Evolutionary conservation across 1,140 invertebrate genomes (phyloP), one percentile per base, ranked within the genome.

Genomic region (Atta texana): DNA sequence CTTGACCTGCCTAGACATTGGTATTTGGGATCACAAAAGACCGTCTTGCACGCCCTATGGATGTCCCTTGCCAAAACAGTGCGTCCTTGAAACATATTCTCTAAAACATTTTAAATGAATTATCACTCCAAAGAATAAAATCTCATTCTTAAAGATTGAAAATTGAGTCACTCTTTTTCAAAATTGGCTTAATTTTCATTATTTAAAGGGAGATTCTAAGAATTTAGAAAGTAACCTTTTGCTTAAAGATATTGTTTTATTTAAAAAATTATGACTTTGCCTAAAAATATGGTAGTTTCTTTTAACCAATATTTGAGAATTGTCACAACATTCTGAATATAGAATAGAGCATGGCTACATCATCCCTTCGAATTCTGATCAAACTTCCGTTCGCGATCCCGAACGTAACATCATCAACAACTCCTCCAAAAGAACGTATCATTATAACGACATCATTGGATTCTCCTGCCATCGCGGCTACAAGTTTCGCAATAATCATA

Each of bases 1-100:
- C 7, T 74, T 96, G 44, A 96, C 95, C 0, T 96, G 96, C 85
- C 78, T 94, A 5, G 91, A 95, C 51, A 94, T 93, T 85, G 96
- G 96, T 85, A 87, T 91, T 14, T 96, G 96, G 96, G 94, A 96
- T 88, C 85, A 92, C 71, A 80, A 92, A 10, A 88, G 92, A 6
- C 94, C 95, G 2, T 88, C 88, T 18, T 96, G 95, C 71, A 39
- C 88, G 3, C 61, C 89, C 34, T 74, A 91, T 55, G 93, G 88
- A 64, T 94, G 94, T 82, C 78, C 82, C 49, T 57, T 89, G 8
- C 93, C 93, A 8, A 91, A 90, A 86, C 39, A 68, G 92, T 93
- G 34, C 21, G 80, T 82, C 10, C 0, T 72, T 61, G 18, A 85
- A 69, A 69, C 61, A 68, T 44, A 44, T 10, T 44, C 8, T 12